Base-by-base conservation (phyloP, 2,797 vertebrate genomes). In the Pristis pectinata region DNA sequence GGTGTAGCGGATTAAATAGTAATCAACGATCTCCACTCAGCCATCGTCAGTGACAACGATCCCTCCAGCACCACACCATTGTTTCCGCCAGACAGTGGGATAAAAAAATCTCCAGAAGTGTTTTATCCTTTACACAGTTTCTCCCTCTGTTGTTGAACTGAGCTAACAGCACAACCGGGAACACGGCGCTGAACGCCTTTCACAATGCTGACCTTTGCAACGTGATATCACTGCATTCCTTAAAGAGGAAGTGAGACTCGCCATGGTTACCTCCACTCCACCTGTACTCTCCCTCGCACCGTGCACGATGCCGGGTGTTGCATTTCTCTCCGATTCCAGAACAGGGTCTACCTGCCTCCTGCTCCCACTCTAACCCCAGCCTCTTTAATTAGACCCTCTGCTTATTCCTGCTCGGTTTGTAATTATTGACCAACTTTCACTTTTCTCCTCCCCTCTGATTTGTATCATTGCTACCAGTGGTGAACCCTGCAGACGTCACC, bases 161-260 rank as follows among this genome's bases (percentile, higher is more conserved):
- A 95, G 95, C 95, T 19, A 67, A 95, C 94, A 95, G 94, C 74
- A 94, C 95, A 67, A 34, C 64, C 59, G 13, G 67, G 22, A 93
- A 41, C 15, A 41, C 72, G 70, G 56, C 59, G 27, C 77, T 93
- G 93, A 93, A 94, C 95, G 85, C 95, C 95, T 95, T 95, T 80
- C 93, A 94, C 95, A 95, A 96, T 95, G 95, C 97, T 97, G 98
- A 98, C 97, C 97, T 98, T 97, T 97, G 97, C 97, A 97, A 97
- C 95, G 96, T 95, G 96, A 98, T 97, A 97, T 96, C 96, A 96
- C 96, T 94, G 95, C 94, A 96, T 96, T 96, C 96, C 97, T 96
- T 96, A 97, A 97, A 97, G 96, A 53, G 91, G 67, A 49, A 93
- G 27, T 8, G 64, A 34, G 92, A 27, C 44, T 74, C 41, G 13